Base-by-base conservation (phyloP, 2,113 vertebrate genomes). In the Australoheros scitulus region DNA sequence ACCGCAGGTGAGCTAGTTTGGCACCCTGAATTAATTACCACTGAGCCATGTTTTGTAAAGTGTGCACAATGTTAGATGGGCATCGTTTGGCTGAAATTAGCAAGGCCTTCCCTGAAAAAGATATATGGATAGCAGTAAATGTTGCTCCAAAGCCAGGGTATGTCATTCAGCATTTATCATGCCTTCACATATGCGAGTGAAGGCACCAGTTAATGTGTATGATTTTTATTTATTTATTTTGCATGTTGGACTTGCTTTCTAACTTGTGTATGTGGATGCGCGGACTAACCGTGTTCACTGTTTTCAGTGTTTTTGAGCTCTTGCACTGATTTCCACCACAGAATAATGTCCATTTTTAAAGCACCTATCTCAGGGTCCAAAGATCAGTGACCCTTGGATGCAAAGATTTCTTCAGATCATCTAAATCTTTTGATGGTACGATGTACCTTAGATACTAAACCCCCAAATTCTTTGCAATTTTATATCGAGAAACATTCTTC, bases 231-330 rank as follows among this genome's bases (percentile, higher is more conserved):
- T 72, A 14, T 50, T 72, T 70, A 18, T 52, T 50, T 9, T 70
- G 11, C 22, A 32, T 52, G 24, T 50, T 72, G 24, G 43, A 29
- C 10, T 68, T 26, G 10, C 41, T 72, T 6, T 20, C 17, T 52
- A 72, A 72, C 65, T 52, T 32, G 41, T 29, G 47, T 68, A 47
- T 47, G 65, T 50, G 65, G 24, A 50, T 50, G 43, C 0, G 1
- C 15, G 36, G 61, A 64, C 36, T 14, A 68, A 43, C 13, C 43
- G 38, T 43, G 4, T 36, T 68, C 47, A 50, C 41, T 68, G 64
- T 68, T 29, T 68, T 68, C 65, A 70, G 17, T 20, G 43, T 72
- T 72, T 70, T 70, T 70, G 65, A 70, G 43, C 24, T 20, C 43
- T 29, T 50, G 4, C 43, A 29, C 43, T 70, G 65, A 52, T 50